Conservation (phyloP, 2,888 invertebrate species). For the Drosophila hamatofila region DNA sequence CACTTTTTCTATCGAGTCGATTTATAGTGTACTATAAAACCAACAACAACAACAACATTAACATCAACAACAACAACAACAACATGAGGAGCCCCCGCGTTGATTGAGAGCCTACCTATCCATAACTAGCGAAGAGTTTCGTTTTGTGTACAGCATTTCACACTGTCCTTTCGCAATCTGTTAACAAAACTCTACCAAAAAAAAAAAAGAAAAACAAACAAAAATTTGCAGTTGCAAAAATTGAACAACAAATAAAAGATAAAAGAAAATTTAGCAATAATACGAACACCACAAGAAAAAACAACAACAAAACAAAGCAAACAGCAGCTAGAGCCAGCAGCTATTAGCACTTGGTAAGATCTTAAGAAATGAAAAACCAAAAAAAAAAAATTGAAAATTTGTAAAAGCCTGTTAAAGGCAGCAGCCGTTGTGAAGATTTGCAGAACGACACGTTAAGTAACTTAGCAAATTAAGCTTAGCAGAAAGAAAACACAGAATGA, state of each 20-base stretch:
- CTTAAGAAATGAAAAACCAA: not conserved
- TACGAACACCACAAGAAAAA: conserved; percentile 41
- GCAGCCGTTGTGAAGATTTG: conserved; percentile 51
- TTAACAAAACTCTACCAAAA: conserved; percentile 40
- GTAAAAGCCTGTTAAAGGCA: conserved; percentile 32
- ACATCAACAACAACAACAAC: conserved; percentile 44
- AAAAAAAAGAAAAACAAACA: conserved; percentile 34
- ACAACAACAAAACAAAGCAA: conserved; percentile 20
- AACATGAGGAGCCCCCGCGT: conserved; percentile 42
- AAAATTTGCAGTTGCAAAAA: conserved; percentile 59
- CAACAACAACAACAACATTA: conserved; percentile 42
- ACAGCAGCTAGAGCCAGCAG: conserved; percentile 18
- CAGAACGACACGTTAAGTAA: conserved; percentile 46
- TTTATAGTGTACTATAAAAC: conserved; percentile 74
- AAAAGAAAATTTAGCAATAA: conserved; percentile 42
- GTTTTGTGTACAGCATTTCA: conserved; percentile 62
- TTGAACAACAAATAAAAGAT: conserved; percentile 22
- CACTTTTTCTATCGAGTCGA: conserved; percentile 79
- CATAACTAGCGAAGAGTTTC: conserved; percentile 42
- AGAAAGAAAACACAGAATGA: conserved; percentile 29
- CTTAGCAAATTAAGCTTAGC: conserved; percentile 55
- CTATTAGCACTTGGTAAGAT: conserved; percentile 23
- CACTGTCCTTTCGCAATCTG: conserved; percentile 49
- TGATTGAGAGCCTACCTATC: conserved; percentile 50
- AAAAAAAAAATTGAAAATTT: conserved; percentile 27